Conservation (phyloP, 1,140 invertebrate species). For the Lepidurus arcticus region DNA sequence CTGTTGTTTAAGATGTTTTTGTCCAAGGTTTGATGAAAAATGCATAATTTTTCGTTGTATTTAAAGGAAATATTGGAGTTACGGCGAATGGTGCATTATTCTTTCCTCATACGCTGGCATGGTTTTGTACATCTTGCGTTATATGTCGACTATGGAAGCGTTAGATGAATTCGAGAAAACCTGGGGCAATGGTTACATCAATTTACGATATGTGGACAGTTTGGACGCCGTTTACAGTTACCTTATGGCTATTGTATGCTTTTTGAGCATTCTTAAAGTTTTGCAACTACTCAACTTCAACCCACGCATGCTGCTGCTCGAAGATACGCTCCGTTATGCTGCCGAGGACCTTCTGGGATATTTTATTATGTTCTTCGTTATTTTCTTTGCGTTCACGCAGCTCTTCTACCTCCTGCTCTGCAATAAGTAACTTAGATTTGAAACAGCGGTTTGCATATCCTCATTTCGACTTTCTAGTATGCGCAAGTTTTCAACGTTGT, state of each 20-base stretch:
- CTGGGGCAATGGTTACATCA: slow-evolving; percentile 24
- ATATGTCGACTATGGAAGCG: slow-evolving; percentile 4
- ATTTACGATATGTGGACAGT: slow-evolving; percentile 29
- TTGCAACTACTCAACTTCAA: slow-evolving; percentile 27
- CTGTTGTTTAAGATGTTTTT: no score
- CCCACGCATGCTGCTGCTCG: slow-evolving; percentile 16
- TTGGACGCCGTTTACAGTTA: slow-evolving; percentile 30
- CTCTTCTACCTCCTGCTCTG: slow-evolving; percentile 23
- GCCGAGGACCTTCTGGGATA: slow-evolving; percentile 18
- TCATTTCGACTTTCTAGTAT: neutral
- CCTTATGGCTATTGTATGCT: neutral
- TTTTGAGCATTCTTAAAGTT: slow-evolving; percentile 25
- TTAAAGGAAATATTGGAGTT: slow-evolving; percentile 34
- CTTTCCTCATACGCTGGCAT: slow-evolving; percentile 11
- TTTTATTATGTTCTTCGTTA: slow-evolving; percentile 7
- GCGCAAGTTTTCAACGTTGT: neutral
- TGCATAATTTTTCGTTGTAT: slow-evolving; percentile 33
- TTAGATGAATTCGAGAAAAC: slow-evolving; percentile 24
- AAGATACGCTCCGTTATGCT: neutral
- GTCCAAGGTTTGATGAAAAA: neutral
- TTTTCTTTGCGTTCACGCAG: slow-evolving; percentile 14
- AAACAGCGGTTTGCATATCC: neutral
- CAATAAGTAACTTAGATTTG: slow-evolving; percentile 13
- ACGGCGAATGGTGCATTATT: neutral
- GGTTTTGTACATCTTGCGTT: slow-evolving; percentile 25